Evolutionary conservation across 2,888 invertebrate species (phyloP).

Genomic region (Cepaea hortensis): DNA sequence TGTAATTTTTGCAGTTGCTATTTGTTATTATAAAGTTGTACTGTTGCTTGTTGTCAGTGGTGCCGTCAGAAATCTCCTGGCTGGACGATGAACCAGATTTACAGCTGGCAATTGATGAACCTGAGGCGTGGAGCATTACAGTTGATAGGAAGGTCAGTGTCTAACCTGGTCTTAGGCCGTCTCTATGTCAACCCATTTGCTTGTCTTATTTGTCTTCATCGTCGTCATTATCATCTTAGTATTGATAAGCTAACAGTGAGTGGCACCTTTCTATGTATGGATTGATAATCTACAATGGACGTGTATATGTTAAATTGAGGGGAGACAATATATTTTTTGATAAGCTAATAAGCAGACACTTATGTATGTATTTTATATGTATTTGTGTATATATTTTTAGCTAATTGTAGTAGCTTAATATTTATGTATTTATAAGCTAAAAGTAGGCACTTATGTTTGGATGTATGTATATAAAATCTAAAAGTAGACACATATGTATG

Average conservation of each 20-base stretch:
- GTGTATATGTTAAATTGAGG: too few species aligned
- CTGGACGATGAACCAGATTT: slow-evolving; percentile 89
- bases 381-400: not conserved
- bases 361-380: not conserved
- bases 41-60: slow-evolving; percentile 50
- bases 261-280: not conserved
- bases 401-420: not conserved
- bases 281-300: too few species aligned
- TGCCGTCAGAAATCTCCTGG: slow-evolving; percentile 77
- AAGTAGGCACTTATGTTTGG: not conserved
- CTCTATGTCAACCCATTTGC: too few species aligned
- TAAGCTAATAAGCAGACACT: not conserved
- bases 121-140: slow-evolving; percentile 94
- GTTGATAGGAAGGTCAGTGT: slow-evolving; percentile 85
- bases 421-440: not conserved
- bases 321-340: not conserved
- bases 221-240: too few species aligned
- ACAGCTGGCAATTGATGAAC: slow-evolving; percentile 87
- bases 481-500: not conserved
- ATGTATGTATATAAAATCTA: not conserved
- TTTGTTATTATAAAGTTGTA: not conserved
- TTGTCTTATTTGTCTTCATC: too few species aligned
- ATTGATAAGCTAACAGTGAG: not conserved
- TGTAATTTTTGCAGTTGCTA: not conserved
- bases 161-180: too few species aligned